phyloP scores from a whole-genome alignment of 2,113 vertebrate genomes.

The Rana temporaria region DNA sequence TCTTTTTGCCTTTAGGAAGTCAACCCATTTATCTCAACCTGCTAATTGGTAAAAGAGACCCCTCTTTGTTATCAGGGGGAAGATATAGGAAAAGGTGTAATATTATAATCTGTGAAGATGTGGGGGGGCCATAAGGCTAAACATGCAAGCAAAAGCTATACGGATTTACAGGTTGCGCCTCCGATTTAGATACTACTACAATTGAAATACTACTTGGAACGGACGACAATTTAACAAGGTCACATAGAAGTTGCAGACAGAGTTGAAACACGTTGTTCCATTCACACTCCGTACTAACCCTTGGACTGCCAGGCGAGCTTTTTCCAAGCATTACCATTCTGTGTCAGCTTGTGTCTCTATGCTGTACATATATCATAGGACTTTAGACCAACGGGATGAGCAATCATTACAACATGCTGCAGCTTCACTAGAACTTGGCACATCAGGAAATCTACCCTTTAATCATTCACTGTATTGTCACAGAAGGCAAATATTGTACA shows the following conservation, averaged over 20 bases:
- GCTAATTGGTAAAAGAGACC: no score
- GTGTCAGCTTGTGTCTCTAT: not conserved
- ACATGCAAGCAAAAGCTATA: no score
- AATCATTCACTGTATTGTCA: constrained; percentile 47
- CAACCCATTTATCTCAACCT: no score
- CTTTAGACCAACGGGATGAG: not conserved
- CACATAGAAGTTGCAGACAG: not conserved
- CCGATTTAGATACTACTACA: no score
- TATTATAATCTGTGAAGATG: no score
- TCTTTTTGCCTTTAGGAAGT: no score
- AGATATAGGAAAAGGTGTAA: no score
- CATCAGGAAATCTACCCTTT: not conserved
- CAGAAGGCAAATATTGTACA: constrained; percentile 42
- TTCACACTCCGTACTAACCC: constrained; percentile 27
- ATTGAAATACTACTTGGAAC: not conserved
- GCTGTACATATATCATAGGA: not conserved
- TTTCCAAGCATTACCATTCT: constrained; percentile 14
- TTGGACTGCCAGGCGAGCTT: constrained; percentile 1
- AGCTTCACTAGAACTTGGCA: constrained; percentile 21
- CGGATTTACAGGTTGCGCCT: no score
- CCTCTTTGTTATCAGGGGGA: no score
- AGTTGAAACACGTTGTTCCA: constrained; percentile 10
- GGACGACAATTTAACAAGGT: not conserved
- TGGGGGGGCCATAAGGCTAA: no score
- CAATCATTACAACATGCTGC: not conserved